phyloP scores from a whole-genome alignment of 2,888 invertebrate genomes.

The Bedellia somnulentella region DNA sequence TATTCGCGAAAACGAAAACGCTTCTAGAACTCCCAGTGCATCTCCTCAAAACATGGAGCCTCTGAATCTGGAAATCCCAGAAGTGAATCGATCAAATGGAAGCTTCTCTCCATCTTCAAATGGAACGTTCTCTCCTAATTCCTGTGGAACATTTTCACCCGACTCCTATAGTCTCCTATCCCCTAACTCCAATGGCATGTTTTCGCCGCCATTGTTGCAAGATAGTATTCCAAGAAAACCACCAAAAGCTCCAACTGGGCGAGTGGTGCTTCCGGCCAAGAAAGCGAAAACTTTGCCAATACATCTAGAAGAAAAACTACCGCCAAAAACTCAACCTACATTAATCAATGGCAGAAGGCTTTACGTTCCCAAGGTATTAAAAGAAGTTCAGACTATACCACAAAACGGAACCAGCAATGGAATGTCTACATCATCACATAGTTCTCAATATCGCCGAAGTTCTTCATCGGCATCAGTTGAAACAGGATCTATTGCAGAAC shows the following conservation, averaged over 20 bases:
- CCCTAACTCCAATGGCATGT: conserved; percentile 15
- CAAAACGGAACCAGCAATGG: conserved; percentile 13
- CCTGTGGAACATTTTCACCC: conserved; percentile 39
- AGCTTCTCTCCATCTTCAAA: conserved; percentile 17
- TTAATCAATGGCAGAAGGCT: conserved; percentile 35
- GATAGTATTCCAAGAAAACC: conserved; percentile 47
- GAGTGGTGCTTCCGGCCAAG: conserved; percentile 42
- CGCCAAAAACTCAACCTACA: conserved; percentile 25
- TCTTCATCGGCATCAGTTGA: conserved; percentile 39
- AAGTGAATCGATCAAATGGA: conserved; percentile 21
- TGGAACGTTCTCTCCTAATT: conserved; percentile 24
- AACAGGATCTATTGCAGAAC: conserved; percentile 50
- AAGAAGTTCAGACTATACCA: conserved; percentile 40
- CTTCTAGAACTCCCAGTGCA: conserved; percentile 14
- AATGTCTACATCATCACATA: conserved; percentile 24
- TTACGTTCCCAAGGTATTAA: conserved; percentile 35
- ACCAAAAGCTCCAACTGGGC: conserved; percentile 34
- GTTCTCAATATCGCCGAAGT: conserved; percentile 40
- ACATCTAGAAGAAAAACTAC: conserved; percentile 39
- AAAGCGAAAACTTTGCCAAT: conserved; percentile 51
- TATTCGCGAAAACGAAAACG: conserved; percentile 40
- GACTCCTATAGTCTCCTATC: conserved; percentile 9
- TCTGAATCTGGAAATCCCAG: conserved; percentile 38
- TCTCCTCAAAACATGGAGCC: conserved; percentile 17
- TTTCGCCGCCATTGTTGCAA: conserved; percentile 22